Evolutionary conservation across 2,888 invertebrate species (phyloP).

Genomic region (Drosophila glabriapex): DNA sequence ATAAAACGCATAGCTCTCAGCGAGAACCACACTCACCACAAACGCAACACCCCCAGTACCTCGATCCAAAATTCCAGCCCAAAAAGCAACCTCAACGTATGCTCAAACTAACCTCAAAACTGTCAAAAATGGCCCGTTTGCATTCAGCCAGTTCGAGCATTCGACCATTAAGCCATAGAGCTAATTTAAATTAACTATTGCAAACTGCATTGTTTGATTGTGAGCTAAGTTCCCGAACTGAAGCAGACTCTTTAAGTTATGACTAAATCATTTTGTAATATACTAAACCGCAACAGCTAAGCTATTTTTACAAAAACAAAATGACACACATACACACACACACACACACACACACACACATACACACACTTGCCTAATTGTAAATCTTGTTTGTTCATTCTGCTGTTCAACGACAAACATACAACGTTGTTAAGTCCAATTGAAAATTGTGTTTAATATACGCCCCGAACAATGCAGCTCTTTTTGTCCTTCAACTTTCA

Average conservation of each 20-base stretch:
- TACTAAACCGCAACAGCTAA: constrained; percentile 61
- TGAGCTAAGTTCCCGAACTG: constrained; percentile 73
- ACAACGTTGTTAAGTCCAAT: constrained; percentile 43
- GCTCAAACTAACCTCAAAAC: constrained; percentile 60
- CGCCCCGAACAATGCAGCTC: constrained; percentile 43
- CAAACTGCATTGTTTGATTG: constrained; percentile 75
- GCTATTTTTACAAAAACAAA: constrained; percentile 31
- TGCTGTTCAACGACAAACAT: constrained; percentile 31
- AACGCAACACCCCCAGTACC: constrained; percentile 4
- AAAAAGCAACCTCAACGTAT: constrained; percentile 23
- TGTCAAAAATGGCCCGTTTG: constrained; percentile 44
- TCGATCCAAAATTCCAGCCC: constrained; percentile 4
- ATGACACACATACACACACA: constrained; percentile 2
- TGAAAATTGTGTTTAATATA: constrained; percentile 22
- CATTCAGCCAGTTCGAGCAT: constrained; percentile 47
- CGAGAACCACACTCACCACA: constrained; percentile 25
- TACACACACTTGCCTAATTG: constrained; percentile 29
- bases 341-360: too few relatives aligned
- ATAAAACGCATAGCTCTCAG: background rate
- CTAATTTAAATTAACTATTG: constrained; percentile 44
- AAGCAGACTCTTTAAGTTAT: constrained; percentile 52
- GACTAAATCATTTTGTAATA: constrained; percentile 75
- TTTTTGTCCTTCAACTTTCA: constrained; percentile 35
- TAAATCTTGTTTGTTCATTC: constrained; percentile 47
- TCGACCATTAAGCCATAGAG: constrained; percentile 41